phyloP scores from a whole-genome alignment of 2,113 vertebrate species.

The Neolamprologus variostigma region DNA sequence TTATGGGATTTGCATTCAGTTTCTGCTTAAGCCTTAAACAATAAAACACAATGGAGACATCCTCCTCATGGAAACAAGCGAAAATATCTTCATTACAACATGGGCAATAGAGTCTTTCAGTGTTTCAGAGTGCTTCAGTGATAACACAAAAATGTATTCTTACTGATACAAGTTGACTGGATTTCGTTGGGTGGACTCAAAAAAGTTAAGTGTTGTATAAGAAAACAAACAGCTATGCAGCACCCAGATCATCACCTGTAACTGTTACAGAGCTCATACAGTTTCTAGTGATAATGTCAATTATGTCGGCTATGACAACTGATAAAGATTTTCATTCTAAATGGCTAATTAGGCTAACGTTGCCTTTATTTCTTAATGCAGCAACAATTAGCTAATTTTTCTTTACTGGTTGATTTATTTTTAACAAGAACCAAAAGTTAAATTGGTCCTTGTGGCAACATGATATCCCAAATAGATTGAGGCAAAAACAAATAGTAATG shows the following conservation, averaged over 20 bases:
- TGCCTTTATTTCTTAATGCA: background rate
- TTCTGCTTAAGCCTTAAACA: background rate
- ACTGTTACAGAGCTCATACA: background rate
- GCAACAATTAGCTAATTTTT: background rate
- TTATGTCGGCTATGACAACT: background rate
- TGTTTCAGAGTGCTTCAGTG: background rate
- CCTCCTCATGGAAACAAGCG: rapidly evolving
- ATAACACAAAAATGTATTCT: background rate
- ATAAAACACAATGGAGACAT: background rate
- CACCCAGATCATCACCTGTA: background rate
- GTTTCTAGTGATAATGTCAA: background rate
- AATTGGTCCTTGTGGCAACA: background rate
- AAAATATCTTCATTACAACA: background rate
- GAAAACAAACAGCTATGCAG: background rate
- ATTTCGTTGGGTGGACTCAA: background rate
- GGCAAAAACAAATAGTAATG: background rate
- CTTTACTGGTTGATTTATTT: background rate
- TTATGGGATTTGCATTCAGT: background rate
- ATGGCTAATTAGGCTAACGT: background rate
- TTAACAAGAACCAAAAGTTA: background rate
- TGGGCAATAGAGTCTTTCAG: background rate
- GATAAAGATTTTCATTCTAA: background rate
- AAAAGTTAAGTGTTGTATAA: background rate
- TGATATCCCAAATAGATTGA: background rate
- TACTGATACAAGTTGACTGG: background rate